phyloP scores from a whole-genome alignment of 2,113 vertebrate species.

The Micronisus gabar region DNA sequence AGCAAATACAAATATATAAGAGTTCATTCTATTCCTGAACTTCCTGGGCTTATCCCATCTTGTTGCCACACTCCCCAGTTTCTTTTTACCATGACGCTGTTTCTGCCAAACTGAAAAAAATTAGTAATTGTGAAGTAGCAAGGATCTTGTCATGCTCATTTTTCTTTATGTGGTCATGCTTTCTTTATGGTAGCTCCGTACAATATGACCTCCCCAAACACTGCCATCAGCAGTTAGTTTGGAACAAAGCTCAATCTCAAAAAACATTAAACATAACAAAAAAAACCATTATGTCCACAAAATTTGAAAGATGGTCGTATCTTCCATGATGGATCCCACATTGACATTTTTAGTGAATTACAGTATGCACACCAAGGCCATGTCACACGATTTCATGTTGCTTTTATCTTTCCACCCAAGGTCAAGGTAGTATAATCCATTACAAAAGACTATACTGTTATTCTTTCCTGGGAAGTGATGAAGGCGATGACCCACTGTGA shows the following conservation, averaged over 20 bases:
- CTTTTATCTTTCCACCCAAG: background rate
- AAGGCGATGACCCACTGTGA: background rate
- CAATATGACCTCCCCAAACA: background rate
- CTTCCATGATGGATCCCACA: background rate
- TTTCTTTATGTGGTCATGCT: background rate
- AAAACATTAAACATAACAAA: background rate
- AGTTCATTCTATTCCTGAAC: background rate
- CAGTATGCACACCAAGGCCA: background rate
- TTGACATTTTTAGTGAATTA: background rate
- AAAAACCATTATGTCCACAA: accelerated
- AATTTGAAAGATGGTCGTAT: background rate
- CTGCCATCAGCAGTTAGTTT: background rate
- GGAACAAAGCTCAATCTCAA: background rate
- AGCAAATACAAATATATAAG: background rate
- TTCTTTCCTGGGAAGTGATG: background rate
- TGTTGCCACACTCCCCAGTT: background rate
- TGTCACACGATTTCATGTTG: background rate
- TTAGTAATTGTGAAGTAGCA: background rate
- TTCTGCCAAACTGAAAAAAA: background rate
- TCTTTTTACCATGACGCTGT: background rate
- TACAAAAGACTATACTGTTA: background rate
- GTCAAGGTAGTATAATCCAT: background rate
- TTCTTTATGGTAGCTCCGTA: background rate
- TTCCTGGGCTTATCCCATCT: background rate
- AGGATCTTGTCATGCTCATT: background rate